phyloP scores from a whole-genome alignment of 2,888 invertebrate species.

The Eueremaeus valkanovi region DNA sequence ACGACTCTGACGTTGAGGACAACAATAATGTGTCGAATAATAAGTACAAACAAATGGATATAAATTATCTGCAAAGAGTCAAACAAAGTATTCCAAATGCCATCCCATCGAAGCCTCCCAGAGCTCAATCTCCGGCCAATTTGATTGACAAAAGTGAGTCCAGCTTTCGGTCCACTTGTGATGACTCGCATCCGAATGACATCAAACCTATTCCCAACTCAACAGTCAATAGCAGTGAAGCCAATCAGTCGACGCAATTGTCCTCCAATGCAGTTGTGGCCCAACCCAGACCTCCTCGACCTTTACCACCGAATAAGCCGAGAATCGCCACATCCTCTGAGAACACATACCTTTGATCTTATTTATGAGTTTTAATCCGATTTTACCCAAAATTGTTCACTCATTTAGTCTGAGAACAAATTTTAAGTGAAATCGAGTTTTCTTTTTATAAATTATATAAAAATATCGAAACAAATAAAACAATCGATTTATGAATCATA shows the following conservation, averaged over 20 bases:
- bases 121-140: conserved; percentile 17
- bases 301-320: conserved; percentile 28
- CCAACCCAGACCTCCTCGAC: background rate
- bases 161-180: background rate
- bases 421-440: no score
- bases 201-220: background rate
- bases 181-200: background rate
- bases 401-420: no score
- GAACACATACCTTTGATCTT: conserved; percentile 5
- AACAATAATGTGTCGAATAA: conserved; percentile 18
- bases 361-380: background rate
- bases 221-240: background rate
- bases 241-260: background rate
- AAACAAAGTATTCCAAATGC: background rate
- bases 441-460: no score
- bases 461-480: no score
- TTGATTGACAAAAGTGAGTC: background rate
- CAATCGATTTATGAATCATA: no score
- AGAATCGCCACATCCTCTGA: conserved; percentile 1
- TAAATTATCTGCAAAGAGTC: background rate
- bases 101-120: conserved; percentile 16
- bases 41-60: conserved; percentile 5
- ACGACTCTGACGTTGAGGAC: conserved; percentile 43
- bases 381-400: no score
- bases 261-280: background rate